Percentiles rank a stretch among this genome's conserved stretches.
Evolutionary conservation across 2,888 invertebrate species (phyloP).

Genomic region (Podotricha telesiphe): DNA sequence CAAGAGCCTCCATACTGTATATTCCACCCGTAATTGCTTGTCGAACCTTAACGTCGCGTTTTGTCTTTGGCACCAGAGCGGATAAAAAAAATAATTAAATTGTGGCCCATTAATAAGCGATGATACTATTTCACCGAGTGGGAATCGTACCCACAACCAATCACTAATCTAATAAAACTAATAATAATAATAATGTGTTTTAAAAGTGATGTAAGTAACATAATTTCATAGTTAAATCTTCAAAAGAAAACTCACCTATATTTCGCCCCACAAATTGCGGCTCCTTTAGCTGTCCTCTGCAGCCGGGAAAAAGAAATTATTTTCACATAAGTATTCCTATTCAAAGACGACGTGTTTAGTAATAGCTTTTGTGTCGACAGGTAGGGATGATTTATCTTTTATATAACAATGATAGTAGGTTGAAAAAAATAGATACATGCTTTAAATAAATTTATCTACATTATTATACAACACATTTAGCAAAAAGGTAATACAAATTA

Average conservation of each 20-base stretch:
- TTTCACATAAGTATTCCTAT: constrained; percentile 25
- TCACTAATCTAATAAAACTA: too few relatives aligned
- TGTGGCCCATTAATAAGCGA: too few relatives aligned
- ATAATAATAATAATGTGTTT: neutral
- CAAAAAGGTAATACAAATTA: too few relatives aligned
- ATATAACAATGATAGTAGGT: neutral
- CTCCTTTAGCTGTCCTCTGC: constrained; percentile 30
- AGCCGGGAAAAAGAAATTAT: constrained; percentile 34
- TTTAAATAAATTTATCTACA: neutral
- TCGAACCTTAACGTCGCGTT: too few relatives aligned
- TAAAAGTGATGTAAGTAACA: neutral
- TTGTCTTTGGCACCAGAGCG: too few relatives aligned
- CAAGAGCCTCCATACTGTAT: too few relatives aligned
- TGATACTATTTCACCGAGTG: too few relatives aligned
- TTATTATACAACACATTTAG: neutral
- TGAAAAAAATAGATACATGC: neutral
- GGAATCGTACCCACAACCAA: too few relatives aligned
- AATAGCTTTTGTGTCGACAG: constrained; percentile 24
- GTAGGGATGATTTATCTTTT: constrained; percentile 17
- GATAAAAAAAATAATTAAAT: too few relatives aligned
- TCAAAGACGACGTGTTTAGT: constrained; percentile 21
- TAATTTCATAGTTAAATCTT: neutral
- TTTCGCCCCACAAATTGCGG: constrained; percentile 15
- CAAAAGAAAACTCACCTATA: constrained; percentile 25
- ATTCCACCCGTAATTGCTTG: too few relatives aligned